These are phyloP conservation scores for Enteromius argenteus DNA, from an alignment of 2,797 vertebrate genomes.

Conservation along the genomic window DNA sequence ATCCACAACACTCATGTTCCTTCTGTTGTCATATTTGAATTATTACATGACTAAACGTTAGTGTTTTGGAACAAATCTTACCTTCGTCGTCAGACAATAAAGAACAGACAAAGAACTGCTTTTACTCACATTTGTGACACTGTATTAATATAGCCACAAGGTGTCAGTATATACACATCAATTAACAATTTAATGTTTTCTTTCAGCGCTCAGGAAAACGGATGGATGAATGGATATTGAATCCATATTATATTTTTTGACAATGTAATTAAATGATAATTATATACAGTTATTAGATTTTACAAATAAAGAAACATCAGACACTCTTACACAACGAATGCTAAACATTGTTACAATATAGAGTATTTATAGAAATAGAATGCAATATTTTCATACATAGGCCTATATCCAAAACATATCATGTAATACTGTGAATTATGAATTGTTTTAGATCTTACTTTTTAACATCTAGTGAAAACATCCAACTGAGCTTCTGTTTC, in stretches of 20 bases:
- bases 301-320: background rate
- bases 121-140: background rate
- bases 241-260: background rate
- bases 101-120: background rate
- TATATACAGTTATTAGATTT: background rate
- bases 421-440: background rate
- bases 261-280: background rate
- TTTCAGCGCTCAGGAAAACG: background rate
- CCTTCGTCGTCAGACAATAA: background rate
- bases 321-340: background rate
- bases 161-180: constrained; percentile 27
- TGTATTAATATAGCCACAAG: constrained; percentile 5
- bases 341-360: background rate
- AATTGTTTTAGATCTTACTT: background rate
- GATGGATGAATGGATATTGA: background rate
- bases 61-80: background rate
- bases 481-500: background rate
- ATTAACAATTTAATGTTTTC: background rate
- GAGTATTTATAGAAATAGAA: background rate
- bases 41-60: background rate
- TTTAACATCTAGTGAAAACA: background rate
- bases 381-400: background rate
- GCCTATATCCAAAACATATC: background rate
- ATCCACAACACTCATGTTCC: background rate
- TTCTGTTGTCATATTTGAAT: background rate